Evolutionary conservation across 2,888 invertebrate genomes (phyloP).

Genomic region (Gnatocerus cornutus): DNA sequence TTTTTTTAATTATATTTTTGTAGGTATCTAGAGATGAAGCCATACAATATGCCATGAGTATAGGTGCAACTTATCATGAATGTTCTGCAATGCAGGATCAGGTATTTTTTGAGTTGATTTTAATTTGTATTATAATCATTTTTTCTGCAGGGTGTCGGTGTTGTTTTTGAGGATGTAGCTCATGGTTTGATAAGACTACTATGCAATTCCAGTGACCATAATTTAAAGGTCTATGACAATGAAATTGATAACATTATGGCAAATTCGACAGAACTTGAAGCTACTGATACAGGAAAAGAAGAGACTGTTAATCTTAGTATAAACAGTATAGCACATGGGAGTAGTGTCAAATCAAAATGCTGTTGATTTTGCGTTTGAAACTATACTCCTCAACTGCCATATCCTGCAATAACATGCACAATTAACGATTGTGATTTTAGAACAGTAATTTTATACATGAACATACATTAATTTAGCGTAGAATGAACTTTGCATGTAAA

Average conservation of each 20-base stretch:
- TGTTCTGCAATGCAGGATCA: conserved; percentile 87
- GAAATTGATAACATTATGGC: conserved; percentile 71
- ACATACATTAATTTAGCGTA: not conserved
- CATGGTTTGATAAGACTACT: conserved; percentile 76
- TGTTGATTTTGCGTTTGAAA: not conserved
- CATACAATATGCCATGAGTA: conserved; percentile 82
- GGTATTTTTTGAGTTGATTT: conserved; percentile 69
- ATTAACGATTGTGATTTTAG: not conserved
- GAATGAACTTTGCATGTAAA: not conserved
- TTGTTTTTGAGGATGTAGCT: conserved; percentile 77
- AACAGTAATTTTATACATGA: conserved; percentile 1
- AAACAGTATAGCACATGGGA: not conserved
- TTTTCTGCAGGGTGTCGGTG: conserved; percentile 26
- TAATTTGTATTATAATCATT: not conserved
- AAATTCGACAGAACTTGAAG: conserved; percentile 73
- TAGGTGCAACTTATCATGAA: conserved; percentile 90
- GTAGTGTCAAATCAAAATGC: not conserved
- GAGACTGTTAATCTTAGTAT: conserved; percentile 76
- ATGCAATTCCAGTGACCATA: conserved; percentile 68
- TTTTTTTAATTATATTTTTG: conserved; percentile 26
- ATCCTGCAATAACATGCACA: not conserved
- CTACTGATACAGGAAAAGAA: conserved; percentile 77
- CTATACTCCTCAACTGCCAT: not conserved
- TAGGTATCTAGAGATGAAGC: conserved; percentile 79
- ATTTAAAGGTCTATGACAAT: conserved; percentile 76